Evolutionary conservation across 2,888 invertebrate genomes (phyloP), one percentile per base, ranked within the genome.

Genomic region (Trissolcus brochymenae): DNA sequence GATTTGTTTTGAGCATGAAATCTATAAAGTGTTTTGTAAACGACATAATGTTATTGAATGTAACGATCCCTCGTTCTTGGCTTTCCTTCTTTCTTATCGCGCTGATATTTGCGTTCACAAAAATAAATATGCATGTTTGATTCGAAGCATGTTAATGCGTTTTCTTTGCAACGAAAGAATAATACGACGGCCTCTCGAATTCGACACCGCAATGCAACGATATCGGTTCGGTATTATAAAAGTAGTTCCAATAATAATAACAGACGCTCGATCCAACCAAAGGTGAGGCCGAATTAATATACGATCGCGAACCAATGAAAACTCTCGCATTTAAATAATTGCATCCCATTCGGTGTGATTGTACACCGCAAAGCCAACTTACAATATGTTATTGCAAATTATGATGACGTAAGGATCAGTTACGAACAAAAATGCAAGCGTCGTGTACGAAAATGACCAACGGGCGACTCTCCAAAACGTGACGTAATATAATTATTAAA

Each of bases 251-350:
- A 76, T 79, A 79, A 35, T 35, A 35, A 79, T 79, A 79, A 79
- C 76, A 75, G 76, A 72, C 78, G 67, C 60, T 71, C 67, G 68
- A 50, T 75, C 65, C 62, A 16, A 64, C 65, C 62, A 16, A 64
- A 75, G 72, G 78, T 76, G 70, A 79, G 72, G 79, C 73, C 76
- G 79, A 76, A 79, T 79, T 79, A 75, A 79, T 79, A 76, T 79
- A 46, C 46, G 68, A 75, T 76, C 67, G 68, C 75, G 76, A 79
- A 79, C 76, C 70, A 71, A 67, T 79, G 76, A 76, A 79, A 76
- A 79, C 75, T 76, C 76, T 46, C 35, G 35, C 72, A 79, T 79
- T 79, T 79, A 72, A 79, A 76, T 79, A 79, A 79, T 79, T 79
- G 76, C 68, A 79, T 76, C 75, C 72, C 64, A 68, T 68, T 65